phyloP scores from a whole-genome alignment of 53 echinoderm and acorn worm species.

The Stichopus horrens region DNA sequence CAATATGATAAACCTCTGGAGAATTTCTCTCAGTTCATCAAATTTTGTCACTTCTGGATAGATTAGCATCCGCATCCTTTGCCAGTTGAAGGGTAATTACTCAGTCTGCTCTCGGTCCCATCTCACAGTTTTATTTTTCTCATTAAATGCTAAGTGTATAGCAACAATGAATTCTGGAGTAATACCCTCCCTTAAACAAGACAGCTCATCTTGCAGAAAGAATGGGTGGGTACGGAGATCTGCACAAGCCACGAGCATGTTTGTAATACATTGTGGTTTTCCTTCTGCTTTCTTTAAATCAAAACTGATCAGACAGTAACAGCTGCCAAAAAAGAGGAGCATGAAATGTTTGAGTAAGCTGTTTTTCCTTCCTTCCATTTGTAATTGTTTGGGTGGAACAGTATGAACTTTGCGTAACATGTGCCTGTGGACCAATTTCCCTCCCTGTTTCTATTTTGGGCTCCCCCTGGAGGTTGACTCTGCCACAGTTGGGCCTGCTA shows the following conservation, averaged over 20 bases:
- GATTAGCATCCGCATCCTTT: neutral
- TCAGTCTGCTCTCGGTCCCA: neutral
- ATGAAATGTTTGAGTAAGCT: too few species aligned
- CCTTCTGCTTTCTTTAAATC: too few species aligned
- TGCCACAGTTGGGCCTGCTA: too few species aligned
- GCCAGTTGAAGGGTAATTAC: neutral
- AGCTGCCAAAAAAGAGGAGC: too few species aligned
- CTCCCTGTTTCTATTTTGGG: too few species aligned
- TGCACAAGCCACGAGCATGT: neutral
- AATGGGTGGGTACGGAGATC: neutral
- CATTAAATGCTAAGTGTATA: neutral
- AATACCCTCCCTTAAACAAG: neutral
- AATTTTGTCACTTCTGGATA: neutral
- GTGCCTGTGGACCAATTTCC: too few species aligned
- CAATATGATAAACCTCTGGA: neutral
- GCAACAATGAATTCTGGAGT: neutral
- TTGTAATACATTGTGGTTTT: too few species aligned
- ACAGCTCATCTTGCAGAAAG: neutral
- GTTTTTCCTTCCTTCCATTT: too few species aligned
- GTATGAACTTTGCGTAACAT: too few species aligned
- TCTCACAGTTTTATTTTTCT: neutral
- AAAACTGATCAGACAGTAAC: too few species aligned
- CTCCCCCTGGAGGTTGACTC: too few species aligned
- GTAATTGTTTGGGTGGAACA: too few species aligned
- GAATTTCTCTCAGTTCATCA: neutral